Evolutionary conservation across 1,140 invertebrate species (phyloP).

Genomic region (Dinoponera quadriceps): DNA sequence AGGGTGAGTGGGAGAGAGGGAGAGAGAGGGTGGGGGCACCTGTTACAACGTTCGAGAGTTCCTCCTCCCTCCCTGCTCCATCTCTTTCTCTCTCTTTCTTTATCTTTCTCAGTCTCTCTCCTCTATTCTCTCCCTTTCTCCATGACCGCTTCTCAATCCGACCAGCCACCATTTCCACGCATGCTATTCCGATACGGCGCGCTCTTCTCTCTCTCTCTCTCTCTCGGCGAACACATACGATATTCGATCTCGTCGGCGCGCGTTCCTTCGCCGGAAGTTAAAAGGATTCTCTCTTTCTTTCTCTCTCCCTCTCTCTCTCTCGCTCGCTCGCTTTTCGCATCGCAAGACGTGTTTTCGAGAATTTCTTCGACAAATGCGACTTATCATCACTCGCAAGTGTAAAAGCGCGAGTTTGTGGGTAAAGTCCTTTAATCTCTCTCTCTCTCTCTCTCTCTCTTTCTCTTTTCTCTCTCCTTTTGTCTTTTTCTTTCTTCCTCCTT

Average conservation of each 20-base stretch:
- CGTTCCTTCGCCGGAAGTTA: slow-evolving; percentile 6
- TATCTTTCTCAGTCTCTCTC: not conserved
- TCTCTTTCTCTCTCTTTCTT: slow-evolving; percentile 2
- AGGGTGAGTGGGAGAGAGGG: not conserved
- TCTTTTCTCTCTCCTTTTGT: no score
- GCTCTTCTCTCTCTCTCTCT: not conserved
- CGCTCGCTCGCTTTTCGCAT: no score
- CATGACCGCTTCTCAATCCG: slow-evolving; percentile 32
- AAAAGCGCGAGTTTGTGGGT: no score
- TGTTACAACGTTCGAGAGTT: slow-evolving; percentile 78
- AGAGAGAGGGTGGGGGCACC: slow-evolving; percentile 56
- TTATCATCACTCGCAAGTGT: no score
- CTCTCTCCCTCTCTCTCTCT: not conserved
- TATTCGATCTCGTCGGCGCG: slow-evolving; percentile 24
- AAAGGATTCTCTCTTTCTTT: not conserved
- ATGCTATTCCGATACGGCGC: slow-evolving; percentile 2
- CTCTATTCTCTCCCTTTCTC: slow-evolving; percentile 30
- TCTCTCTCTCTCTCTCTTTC: no score
- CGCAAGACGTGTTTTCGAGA: no score
- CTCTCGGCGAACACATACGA: not conserved
- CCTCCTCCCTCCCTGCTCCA: slow-evolving; percentile 56
- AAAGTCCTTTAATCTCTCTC: no score
- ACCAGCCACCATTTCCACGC: slow-evolving; percentile 15
- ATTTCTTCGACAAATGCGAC: no score
- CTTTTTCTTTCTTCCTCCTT: no score